Base-by-base conservation (phyloP, 2,797 vertebrate species). In the Alosa sapidissima region DNA sequence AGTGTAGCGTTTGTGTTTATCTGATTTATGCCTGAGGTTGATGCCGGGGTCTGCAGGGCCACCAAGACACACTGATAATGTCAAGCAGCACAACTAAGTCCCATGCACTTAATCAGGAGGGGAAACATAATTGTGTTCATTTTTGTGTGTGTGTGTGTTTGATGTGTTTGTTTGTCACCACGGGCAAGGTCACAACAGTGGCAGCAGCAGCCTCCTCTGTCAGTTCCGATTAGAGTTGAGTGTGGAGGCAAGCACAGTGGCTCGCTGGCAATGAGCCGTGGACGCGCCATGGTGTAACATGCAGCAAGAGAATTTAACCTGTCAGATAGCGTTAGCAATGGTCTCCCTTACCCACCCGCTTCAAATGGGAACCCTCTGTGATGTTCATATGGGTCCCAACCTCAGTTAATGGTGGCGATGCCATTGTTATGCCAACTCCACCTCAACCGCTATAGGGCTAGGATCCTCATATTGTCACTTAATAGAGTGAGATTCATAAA, bases 161-260 rank as follows among this genome's bases (percentile, higher is more conserved):
- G 7, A 6, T 68, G 28, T 68, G 65, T 68, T 28, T 68, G 65
- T 36, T 36, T 72, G 65, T 72, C 83, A 82, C 86, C 88, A 89
- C 88, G 88, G 89, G 88, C 85, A 89, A 90, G 89, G 75, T 86
- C 81, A 81, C 45, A 10, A 81, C 62, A 87, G 88, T 88, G 87
- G 83, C 83, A 85, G 78, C 86, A 87, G 83, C 72, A 86, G 91
- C 90, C 51, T 84, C 89, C 81, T 86, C 82, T 86, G 89, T 90
- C 78, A 0, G 75, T 85, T 90, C 75, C 58, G 87, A 89, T 90
- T 89, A 90, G 48, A 28, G 52, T 55, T 52, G n/a, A 16, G 33
- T 51, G 62, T 62, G 51, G 0, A 28, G 81, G 28, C 65, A 72
- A 41, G 24, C 10, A 33, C 65, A 72, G 65, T 33, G 65, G 28